Percentiles rank a stretch among this genome's conserved stretches.
phyloP scores from a whole-genome alignment of 2,888 invertebrate genomes.

The Aphelenchoides bicaudatus region DNA sequence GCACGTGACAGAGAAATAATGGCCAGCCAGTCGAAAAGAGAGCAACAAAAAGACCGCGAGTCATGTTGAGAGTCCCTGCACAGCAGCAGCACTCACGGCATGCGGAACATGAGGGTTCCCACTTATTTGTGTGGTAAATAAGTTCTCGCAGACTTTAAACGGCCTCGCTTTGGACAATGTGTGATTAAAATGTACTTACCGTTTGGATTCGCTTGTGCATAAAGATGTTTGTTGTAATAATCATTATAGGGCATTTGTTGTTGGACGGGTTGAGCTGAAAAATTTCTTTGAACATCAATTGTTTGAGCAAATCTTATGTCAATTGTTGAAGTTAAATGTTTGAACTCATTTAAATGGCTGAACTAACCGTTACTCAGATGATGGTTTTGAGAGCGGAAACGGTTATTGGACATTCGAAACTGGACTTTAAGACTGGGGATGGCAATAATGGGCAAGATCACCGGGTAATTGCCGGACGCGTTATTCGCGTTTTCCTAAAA shows the following conservation, averaged over 20 bases:
- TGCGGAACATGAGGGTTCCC: too few species aligned
- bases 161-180: too few species aligned
- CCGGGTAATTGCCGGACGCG: not conserved
- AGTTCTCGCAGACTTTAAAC: too few species aligned
- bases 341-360: too few species aligned
- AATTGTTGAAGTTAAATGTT: too few species aligned
- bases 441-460: not conserved
- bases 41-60: not conserved
- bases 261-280: constrained; percentile 15
- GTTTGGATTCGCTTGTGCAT: not conserved
- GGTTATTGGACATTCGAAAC: constrained; percentile 7
- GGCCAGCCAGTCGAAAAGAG: too few species aligned
- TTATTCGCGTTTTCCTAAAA: not conserved
- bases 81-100: too few species aligned
- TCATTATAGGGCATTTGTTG: constrained; percentile 20
- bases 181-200: too few species aligned
- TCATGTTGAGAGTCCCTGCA: not conserved
- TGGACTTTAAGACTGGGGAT: not conserved
- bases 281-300: too few species aligned
- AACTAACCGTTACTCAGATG: not conserved
- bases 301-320: too few species aligned
- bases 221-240: constrained; percentile 12
- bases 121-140: too few species aligned
- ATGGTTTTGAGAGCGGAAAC: not conserved
- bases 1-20: too few species aligned